Evolutionary conservation across 2,797 vertebrate genomes (phyloP).

Genomic region (Sebastes umbrosus): DNA sequence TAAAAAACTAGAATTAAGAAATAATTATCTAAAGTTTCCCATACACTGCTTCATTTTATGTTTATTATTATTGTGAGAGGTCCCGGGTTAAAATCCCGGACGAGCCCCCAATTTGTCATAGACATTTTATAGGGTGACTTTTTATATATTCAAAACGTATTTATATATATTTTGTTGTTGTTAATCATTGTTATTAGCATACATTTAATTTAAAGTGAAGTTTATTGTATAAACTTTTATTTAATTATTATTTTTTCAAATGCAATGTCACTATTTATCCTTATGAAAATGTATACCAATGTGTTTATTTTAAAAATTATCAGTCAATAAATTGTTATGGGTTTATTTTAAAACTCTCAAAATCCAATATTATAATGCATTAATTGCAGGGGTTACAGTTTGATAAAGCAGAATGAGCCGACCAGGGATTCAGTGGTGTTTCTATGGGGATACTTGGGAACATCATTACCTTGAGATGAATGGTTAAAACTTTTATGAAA

Average conservation of each 20-base stretch:
- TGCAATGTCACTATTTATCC: not conserved
- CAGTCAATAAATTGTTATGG: not conserved
- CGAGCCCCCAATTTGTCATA: constrained; percentile 61
- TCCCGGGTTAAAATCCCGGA: constrained; percentile 81
- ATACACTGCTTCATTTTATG: too few relatives aligned
- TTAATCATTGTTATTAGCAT: too few relatives aligned
- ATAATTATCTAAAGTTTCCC: too few relatives aligned
- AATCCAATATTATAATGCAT: not conserved
- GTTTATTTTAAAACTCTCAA: not conserved
- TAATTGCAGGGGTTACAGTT: not conserved
- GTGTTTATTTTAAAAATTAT: not conserved
- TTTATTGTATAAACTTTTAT: not conserved
- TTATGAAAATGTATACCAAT: rapidly evolving
- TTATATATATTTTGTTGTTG: not conserved
- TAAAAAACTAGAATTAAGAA: too few relatives aligned
- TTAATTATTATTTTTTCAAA: not conserved
- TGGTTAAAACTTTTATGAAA: constrained; percentile 32
- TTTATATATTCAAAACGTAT: not conserved
- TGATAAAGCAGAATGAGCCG: constrained; percentile 1
- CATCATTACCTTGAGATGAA: constrained; percentile 19
- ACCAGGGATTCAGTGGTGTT: not conserved
- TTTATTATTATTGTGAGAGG: not conserved
- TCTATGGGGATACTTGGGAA: not conserved
- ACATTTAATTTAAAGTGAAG: not conserved
- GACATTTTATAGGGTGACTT: too few relatives aligned